Base-by-base conservation (phyloP, 2,888 invertebrate species). In the Pseudococcus longispinus region DNA sequence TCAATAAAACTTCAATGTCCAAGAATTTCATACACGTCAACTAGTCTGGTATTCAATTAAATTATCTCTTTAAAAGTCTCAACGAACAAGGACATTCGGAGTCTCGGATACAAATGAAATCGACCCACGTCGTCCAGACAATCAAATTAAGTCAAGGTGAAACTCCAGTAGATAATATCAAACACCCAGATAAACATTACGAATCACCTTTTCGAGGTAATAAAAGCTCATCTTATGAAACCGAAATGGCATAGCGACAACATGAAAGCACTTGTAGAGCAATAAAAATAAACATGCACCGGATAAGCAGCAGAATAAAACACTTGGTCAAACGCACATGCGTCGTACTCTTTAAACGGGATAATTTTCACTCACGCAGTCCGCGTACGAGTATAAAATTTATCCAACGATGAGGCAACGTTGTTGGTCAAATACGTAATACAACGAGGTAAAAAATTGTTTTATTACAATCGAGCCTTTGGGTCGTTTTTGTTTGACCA, bases 401-500 rank as follows among this genome's bases (percentile, higher is more conserved):
- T 42, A 37, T 37, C 37, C 37, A 37, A 37, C 37, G 0, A 37
- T 5, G 37, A 5, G 37, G 37, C 77, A 18, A 42, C 60, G 60
- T 9, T 18, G 2, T 32, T 20, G 42, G 42, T 11, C 8, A 37
- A 80, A 80, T 60, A 60, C 60, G 23, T 80, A 42, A 42, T 80
- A 42, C 20, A 42, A 80, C 37, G 77, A 37, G 42, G 37, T 80
- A 80, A 80, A 80, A 80, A 80, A 80, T 80, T 80, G 77, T 42
- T 80, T 42, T 80, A 70, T 70, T 70, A 29, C 77, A n/a, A 42
- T 80, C 77, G 77, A 80, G 77, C 77, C 77, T 42, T 80, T 42
- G 77, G 77, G 77, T 80, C 37, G 37, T 80, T 80, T 80, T 80
- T 80, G 77, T 80, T 37, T 42, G 77, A 80, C 77, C 77, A 42